Evolutionary conservation across 2,797 vertebrate genomes (phyloP).

Genomic region (Tokudaia muenninki): DNA sequence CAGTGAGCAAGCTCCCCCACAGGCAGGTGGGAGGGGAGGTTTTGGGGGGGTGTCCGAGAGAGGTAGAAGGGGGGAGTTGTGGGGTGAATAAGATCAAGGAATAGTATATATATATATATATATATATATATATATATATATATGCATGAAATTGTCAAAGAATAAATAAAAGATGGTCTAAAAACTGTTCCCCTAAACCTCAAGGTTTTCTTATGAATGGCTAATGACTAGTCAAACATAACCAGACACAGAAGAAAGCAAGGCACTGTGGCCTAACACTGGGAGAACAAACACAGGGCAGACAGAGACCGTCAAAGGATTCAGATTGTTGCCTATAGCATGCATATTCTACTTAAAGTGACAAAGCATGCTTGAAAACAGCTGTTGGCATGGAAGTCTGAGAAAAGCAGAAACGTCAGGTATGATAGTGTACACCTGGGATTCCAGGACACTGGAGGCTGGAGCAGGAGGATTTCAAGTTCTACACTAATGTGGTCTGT

Average conservation of each 20-base stretch:
- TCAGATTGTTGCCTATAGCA: neutral
- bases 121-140: neutral
- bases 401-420: neutral
- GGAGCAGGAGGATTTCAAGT: neutral
- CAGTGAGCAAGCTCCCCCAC: constrained; percentile 12
- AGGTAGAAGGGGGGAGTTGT: neutral
- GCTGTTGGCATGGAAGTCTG: neutral
- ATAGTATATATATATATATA: neutral
- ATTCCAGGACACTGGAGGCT: neutral
- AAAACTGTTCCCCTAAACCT: neutral
- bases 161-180: neutral
- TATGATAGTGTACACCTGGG: too few relatives aligned
- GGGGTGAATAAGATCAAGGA: neutral
- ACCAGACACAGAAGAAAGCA: constrained; percentile 16
- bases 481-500: neutral
- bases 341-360: neutral
- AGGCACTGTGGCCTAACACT: neutral
- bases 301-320: neutral
- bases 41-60: neutral
- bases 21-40: neutral
- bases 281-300: neutral
- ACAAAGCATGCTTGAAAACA: neutral
- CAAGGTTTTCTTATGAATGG: constrained; percentile 27
- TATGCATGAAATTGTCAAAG: neutral
- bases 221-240: neutral